Evolutionary conservation across 2,888 invertebrate species (phyloP), one percentile per base, ranked within the genome.

Genomic region (Marasmarcha lunaedactyla): DNA sequence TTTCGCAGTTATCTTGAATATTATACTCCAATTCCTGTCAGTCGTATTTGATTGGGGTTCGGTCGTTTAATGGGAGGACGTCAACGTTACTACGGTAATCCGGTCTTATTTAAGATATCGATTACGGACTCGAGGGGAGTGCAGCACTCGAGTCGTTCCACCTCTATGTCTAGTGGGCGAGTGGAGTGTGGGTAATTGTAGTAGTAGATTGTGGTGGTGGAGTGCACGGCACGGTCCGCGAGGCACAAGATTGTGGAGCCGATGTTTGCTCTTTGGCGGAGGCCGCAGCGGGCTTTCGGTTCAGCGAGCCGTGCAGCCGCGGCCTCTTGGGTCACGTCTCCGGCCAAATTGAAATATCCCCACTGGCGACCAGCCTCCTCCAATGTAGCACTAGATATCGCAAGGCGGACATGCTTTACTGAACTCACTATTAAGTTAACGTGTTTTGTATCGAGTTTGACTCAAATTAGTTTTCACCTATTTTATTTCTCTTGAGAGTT

Each of bases 311-410:
- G 79, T 68, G 65, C 60, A 57, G 63, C 63, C 68, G 63, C 69
- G 66, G 72, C 73, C 77, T 78, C 78, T 68, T 68, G 74, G 76
- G 72, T 73, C 77, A 72, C 73, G 70, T 79, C 79, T 72, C 71
- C 63, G 63, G 64, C 78, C 68, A 83, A 83, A 81, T 83, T 83
- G 81, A 83, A 83, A 83, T 83, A 79, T 77, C 76, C 71, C 64
- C 66, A 66, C 66, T 61, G 57, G 54, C 56, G 58, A 56, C 55
- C 54, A 52, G 7, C 4, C 20, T 20, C 3, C 20, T 20, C 7
- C 20, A 3, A 7, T 20, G 51, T 48, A 51, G 52, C 46, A 39
- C 50, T 46, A 46, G 42, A 47, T 48, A 46, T 50, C 45, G 39
- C 39, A 15, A 20, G 37, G 27, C 39, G 35, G 30, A 20, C 20